Evolutionary conservation across 2,888 invertebrate genomes (phyloP).

Genomic region (Antheraea yamamai): DNA sequence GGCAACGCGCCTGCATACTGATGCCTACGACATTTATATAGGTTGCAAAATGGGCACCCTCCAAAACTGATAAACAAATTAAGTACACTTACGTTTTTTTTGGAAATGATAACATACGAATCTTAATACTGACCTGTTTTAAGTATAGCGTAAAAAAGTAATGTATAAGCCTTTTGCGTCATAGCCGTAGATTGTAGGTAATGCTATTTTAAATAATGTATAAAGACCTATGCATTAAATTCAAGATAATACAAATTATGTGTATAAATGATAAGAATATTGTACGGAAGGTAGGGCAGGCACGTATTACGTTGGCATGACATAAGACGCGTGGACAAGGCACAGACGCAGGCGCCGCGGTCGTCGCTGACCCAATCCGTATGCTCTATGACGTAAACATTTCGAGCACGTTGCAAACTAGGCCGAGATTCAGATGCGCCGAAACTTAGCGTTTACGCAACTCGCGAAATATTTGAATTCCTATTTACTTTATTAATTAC

Average conservation of each 20-base stretch:
- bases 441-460: slow-evolving; percentile 67
- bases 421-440: slow-evolving; percentile 69
- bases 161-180: background rate
- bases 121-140: background rate
- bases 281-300: slow-evolving; percentile 20
- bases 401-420: slow-evolving; percentile 54
- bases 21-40: slow-evolving; percentile 68
- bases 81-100: background rate
- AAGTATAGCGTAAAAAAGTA: background rate
- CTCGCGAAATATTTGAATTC: slow-evolving; percentile 20
- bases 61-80: slow-evolving; percentile 25
- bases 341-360: slow-evolving; percentile 52
- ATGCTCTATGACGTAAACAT: slow-evolving; percentile 58
- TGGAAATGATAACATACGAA: background rate
- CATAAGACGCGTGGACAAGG: slow-evolving; percentile 66
- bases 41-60: slow-evolving; percentile 60
- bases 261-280: background rate
- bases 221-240: background rate
- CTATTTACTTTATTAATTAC: slow-evolving; percentile 6
- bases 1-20: slow-evolving; percentile 79
- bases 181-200: background rate
- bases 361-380: slow-evolving; percentile 68
- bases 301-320: slow-evolving; percentile 55
- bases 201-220: background rate
- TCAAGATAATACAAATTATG: slow-evolving; percentile 1